These are phyloP conservation scores for Lasioglossum oenotherae DNA, from an alignment of 2,888 invertebrate genomes.

Conservation along the genomic window DNA sequence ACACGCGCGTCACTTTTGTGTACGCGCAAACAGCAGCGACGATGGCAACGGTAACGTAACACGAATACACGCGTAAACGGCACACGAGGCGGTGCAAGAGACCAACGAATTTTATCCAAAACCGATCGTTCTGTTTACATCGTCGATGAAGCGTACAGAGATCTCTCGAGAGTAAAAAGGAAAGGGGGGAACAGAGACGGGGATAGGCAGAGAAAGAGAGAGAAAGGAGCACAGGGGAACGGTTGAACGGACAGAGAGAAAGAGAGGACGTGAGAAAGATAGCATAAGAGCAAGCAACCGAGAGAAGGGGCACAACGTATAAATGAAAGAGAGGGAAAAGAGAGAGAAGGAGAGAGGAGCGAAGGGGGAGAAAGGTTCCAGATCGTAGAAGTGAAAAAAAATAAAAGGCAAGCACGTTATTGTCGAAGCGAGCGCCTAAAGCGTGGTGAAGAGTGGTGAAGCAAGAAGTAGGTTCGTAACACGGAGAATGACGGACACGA, in stretches of 20 bases:
- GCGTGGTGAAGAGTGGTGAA: slow-evolving; percentile 50
- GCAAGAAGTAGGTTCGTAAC: slow-evolving; percentile 44
- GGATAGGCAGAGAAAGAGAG: slow-evolving; percentile 22
- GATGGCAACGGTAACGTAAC: slow-evolving; percentile 14
- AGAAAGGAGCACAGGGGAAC: slow-evolving; percentile 10
- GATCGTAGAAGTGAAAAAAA: slow-evolving; percentile 51
- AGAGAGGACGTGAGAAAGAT: slow-evolving; percentile 8
- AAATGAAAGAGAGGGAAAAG: slow-evolving; percentile 20
- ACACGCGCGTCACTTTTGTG: slow-evolving; percentile 45
- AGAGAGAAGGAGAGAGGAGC: background rate
- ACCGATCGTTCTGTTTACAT: slow-evolving; percentile 57
- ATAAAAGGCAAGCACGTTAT: slow-evolving; percentile 60
- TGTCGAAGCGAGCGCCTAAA: slow-evolving; percentile 56
- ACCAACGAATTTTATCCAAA: slow-evolving; percentile 35
- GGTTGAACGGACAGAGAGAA: background rate
- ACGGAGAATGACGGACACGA: slow-evolving; percentile 58
- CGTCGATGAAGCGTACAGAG: slow-evolving; percentile 48
- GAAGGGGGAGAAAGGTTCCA: slow-evolving; percentile 49
- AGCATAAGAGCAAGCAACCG: background rate
- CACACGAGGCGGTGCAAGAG: background rate
- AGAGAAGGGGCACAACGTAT: slow-evolving; percentile 21
- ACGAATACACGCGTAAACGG: background rate
- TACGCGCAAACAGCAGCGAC: slow-evolving; percentile 21
- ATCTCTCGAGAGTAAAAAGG: slow-evolving; percentile 40
- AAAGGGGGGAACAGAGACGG: slow-evolving; percentile 30